Percentiles rank a stretch among this genome's conserved stretches.
phyloP scores from a whole-genome alignment of 2,113 vertebrate genomes.

The Acrocephalus kingi region DNA sequence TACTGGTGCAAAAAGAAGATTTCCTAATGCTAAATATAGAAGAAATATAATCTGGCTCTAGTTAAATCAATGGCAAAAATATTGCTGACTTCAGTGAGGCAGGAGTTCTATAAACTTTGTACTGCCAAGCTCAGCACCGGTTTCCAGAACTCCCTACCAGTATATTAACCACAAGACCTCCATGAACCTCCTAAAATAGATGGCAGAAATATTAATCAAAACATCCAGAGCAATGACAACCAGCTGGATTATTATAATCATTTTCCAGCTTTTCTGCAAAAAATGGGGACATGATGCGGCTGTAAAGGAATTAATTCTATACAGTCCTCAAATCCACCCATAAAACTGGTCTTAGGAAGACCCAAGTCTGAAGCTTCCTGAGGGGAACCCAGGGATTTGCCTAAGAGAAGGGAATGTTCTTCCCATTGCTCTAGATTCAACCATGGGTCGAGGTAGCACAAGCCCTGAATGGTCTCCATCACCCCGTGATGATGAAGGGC shows the following conservation, averaged over 20 bases:
- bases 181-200: background rate
- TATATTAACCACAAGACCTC: slow-evolving; percentile 14
- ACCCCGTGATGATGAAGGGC: accelerated
- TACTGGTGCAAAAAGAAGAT: background rate
- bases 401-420: background rate
- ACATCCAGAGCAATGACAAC: background rate
- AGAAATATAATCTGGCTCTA: background rate
- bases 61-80: slow-evolving; percentile 21
- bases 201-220: slow-evolving; percentile 8
- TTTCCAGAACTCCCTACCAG: background rate
- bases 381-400: accelerated
- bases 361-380: background rate
- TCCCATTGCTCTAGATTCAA: background rate
- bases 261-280: background rate
- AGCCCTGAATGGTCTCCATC: background rate
- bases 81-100: slow-evolving; percentile 29
- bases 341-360: background rate
- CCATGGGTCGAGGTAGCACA: background rate
- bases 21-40: background rate
- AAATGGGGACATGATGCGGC: background rate
- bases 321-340: background rate
- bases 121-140: background rate
- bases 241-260: background rate
- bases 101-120: background rate
- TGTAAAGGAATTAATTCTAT: background rate